Base-by-base conservation (phyloP, 2,888 invertebrate genomes). In the Mesorhabditis belari region DNA sequence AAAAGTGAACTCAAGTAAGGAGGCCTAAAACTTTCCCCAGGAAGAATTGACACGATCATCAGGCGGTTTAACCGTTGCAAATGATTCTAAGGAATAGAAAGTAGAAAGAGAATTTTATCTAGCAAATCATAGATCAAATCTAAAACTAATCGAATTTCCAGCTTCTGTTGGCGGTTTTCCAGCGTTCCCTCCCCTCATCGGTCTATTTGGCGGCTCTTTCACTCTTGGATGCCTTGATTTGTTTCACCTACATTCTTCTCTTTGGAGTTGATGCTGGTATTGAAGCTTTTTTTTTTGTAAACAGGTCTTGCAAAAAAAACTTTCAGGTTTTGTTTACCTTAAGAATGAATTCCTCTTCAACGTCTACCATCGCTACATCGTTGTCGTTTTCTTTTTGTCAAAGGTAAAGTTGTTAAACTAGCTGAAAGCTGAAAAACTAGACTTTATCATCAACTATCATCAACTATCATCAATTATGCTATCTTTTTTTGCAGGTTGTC, bases 181-280 rank as follows among this genome's bases (percentile, higher is more conserved):
- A 68, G 44, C 61, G 64, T n/a, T 62, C 67, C 5, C 59, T 73
- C 6, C 69, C 69, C 4, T 69, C 69, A 5, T 71, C 71, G 12
- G 70, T 71, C 26, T 73, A 64, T 35, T 60, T 73, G 21, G 65
- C 67, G 4, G 57, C 69, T n/a, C 61, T 73, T 28, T 58, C 71
- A 49, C 57, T 63, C 5, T 63, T 70, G 61, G 73, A 73, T 54
- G 57, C 63, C 19, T 28, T 69, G 4, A 61, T 73, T 3, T 73
- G 73, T 57, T 55, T 73, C 2, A 71, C 73, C 2, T 73, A 73
- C 55, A 49, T 71, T 6, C 58, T 73, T 12, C 60, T 73, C 6
- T 73, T 73, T 51, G 73, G 73, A 2, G 71, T 73, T 5, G 73
- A 73, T 59, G 73, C 73, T 9, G 67, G 66, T 50, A 19, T 6